Base-by-base conservation (phyloP, 1,140 invertebrate species). In the silkworm (Bombyx mori) region DNA sequence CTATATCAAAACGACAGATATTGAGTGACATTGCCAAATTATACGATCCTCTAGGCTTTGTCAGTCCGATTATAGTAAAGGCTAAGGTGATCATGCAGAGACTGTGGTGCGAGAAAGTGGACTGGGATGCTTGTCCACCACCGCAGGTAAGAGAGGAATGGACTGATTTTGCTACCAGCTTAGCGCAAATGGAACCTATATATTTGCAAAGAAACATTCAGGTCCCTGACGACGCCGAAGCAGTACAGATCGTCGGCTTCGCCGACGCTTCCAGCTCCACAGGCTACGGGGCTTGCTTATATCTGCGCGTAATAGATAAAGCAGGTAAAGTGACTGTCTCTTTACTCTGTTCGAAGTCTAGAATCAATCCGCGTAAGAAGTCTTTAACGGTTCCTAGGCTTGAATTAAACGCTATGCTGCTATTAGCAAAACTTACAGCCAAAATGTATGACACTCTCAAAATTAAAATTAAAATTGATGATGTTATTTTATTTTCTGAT, bases 61-160 rank as follows among this genome's bases (percentile, higher is more conserved):
- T 61, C 44, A 61, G 61, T 47, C 61, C 65, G 3, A 52, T 63
- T 43, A 46, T 64, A 35, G 58, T 68, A 22, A 46, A 50, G 18
- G 62, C 56, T 3, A 68, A 69, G 46, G 48, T 57, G 4, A 47
- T 67, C 9, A 60, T 65, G 57, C 65, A 67, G 43, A 65, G 54
- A 43, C 9, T 71, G 8, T 71, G 61, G 66, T 2, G n/a, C 18
- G 9, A n/a, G 4, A 58, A 67, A 43, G 18, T 65, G 9, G 56
- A 45, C 47, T 69, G 66, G 63, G 56, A 69, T 48, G 49, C 43
- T 18, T n/a, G 10, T 43, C 53, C 46, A 26, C 44, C 56, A 18
- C 6, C 43, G 7, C 3, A 52, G 6, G 7, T 63, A 44, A 48
- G 8, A n/a, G 2, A 49, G 8, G 61, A 63, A 26, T 63, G 61